phyloP scores from a whole-genome alignment of 92 coral and sea anemone species.

The Blastomussa wellsi region DNA sequence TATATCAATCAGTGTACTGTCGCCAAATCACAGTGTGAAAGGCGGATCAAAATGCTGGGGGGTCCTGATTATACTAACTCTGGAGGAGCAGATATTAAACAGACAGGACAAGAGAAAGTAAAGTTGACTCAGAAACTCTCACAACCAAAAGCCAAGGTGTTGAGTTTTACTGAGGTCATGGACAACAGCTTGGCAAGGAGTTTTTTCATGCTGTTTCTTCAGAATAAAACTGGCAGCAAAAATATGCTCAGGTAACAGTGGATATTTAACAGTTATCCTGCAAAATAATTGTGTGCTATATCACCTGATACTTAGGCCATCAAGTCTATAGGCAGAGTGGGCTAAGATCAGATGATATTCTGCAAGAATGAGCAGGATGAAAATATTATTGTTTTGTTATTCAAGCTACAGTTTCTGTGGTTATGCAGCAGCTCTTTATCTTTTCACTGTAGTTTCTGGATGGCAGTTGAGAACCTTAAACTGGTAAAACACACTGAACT shows the following conservation, averaged over 20 bases:
- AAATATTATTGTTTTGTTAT: too few relatives aligned
- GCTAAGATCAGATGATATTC: too few relatives aligned
- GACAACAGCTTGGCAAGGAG: slow-evolving; percentile 97
- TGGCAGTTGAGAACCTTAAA: slow-evolving; percentile 91
- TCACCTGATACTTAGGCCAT: background rate
- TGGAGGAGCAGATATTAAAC: slow-evolving; percentile 55
- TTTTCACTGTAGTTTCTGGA: slow-evolving; percentile 81
- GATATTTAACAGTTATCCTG: too few relatives aligned
- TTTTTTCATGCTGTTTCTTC: slow-evolving; percentile 93
- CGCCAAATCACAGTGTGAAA: slow-evolving; percentile 95
- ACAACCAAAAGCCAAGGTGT: slow-evolving; percentile 63
- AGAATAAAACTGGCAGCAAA: slow-evolving; percentile 84
- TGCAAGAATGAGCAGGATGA: too few relatives aligned
- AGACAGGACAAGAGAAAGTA: slow-evolving; percentile 55
- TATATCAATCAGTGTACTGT: slow-evolving; percentile 99
- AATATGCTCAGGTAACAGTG: slow-evolving; percentile 82
- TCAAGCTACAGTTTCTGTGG: too few relatives aligned
- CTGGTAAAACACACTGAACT: slow-evolving; percentile 84
- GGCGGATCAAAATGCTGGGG: slow-evolving; percentile 92
- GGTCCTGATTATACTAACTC: slow-evolving; percentile 93
- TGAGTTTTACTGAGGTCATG: slow-evolving; percentile 87
- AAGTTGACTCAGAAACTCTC: slow-evolving; percentile 49
- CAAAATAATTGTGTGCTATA: background rate
- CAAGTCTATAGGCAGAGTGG: too few relatives aligned
- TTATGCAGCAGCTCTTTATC: background rate